These are phyloP conservation scores for Telmatherina bonti DNA, from an alignment of 2,797 vertebrate species.

Conservation along the genomic window DNA sequence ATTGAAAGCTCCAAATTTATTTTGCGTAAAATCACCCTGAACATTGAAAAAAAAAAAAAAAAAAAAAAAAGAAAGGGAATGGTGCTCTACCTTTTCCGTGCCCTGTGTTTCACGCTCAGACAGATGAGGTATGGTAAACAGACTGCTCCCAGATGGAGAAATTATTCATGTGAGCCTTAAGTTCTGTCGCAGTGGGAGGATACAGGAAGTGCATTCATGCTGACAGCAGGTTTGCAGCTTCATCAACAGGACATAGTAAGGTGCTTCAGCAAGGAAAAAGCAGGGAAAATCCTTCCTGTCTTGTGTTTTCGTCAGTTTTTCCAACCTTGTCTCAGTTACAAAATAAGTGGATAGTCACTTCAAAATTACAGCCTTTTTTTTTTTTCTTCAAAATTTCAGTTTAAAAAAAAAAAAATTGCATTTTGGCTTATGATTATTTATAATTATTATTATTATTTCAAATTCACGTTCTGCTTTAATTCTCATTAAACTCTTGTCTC, in stretches of 20 bases:
- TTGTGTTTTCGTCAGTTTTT: slow-evolving; percentile 23
- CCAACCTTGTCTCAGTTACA: slow-evolving; percentile 1
- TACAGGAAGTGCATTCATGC: slow-evolving; percentile 42
- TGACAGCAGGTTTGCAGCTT: slow-evolving; percentile 52
- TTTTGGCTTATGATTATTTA: neutral
- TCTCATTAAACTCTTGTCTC: slow-evolving; percentile 13
- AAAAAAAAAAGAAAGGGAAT: slow-evolving; percentile 17
- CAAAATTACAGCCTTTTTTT: neutral
- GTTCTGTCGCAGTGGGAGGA: slow-evolving; percentile 61
- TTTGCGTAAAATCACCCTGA: slow-evolving; percentile 23
- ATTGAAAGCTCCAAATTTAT: slow-evolving; percentile 22
- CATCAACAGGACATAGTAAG: slow-evolving; percentile 25
- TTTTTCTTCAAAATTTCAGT: no score
- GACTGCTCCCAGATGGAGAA: slow-evolving; percentile 65
- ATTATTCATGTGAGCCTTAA: slow-evolving; percentile 63
- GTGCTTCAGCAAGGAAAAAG: slow-evolving; percentile 5
- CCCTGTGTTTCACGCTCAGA: slow-evolving; percentile 38
- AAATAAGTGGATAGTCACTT: neutral
- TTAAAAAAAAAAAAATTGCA: neutral
- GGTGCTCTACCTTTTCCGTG: slow-evolving; percentile 19
- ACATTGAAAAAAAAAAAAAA: neutral
- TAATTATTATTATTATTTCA: no score
- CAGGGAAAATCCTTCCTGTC: slow-evolving; percentile 2
- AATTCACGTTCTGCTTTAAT: neutral
- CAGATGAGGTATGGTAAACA: slow-evolving; percentile 68